Evolutionary conservation across 2,113 vertebrate genomes (phyloP).

Genomic region (Pteropus alecto): DNA sequence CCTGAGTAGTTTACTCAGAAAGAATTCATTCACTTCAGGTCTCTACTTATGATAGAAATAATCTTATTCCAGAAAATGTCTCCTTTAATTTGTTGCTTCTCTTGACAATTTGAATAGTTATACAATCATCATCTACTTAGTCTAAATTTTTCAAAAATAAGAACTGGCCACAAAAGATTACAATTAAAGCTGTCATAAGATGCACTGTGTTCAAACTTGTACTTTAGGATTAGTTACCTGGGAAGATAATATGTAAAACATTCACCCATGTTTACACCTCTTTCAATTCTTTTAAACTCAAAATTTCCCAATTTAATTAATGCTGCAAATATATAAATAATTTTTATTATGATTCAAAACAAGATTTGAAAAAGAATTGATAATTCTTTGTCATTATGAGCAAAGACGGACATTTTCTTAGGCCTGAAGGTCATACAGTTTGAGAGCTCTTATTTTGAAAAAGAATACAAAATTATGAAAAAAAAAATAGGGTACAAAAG

Average conservation of each 20-base stretch:
- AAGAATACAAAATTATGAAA: not conserved
- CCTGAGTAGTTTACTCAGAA: not conserved
- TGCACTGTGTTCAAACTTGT: not conserved
- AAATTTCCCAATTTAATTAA: slow-evolving; percentile 12
- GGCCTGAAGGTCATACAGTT: not conserved
- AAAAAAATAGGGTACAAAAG: not conserved
- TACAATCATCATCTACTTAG: not conserved
- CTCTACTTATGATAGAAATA: not conserved
- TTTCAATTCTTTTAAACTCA: not conserved
- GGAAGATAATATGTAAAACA: not conserved
- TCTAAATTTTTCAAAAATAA: slow-evolving; percentile 50
- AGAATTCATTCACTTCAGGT: not conserved
- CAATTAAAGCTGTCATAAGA: not conserved
- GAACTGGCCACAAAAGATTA: not conserved
- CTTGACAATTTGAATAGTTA: not conserved
- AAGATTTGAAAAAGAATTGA: not conserved
- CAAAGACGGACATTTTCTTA: not conserved
- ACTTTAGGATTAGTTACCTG: not conserved
- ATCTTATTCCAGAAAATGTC: not conserved
- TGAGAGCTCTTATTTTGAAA: not conserved
- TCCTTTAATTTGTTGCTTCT: not conserved
- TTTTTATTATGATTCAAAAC: not conserved
- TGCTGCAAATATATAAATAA: not conserved
- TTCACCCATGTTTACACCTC: not conserved
- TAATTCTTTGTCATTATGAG: not conserved